Percentiles rank a stretch among this genome's conserved stretches.
These are phyloP conservation scores for Pogonognathellus flavescens DNA, from an alignment of 1,140 invertebrate species.

Conservation along the genomic window DNA sequence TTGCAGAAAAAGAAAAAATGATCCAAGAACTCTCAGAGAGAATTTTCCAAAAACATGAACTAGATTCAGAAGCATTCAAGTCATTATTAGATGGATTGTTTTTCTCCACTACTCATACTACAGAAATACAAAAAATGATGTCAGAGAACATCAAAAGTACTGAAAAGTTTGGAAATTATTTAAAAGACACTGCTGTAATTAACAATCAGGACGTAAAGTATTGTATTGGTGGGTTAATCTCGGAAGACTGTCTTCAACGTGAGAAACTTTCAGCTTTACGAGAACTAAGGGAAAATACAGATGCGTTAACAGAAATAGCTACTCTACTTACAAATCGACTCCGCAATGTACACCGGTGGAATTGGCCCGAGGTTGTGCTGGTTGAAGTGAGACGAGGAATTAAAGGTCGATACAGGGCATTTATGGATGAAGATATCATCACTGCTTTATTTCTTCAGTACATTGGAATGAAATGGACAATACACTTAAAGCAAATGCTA, in stretches of 20 bases:
- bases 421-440: constrained; percentile 59
- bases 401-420: constrained; percentile 44
- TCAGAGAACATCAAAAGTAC: neutral
- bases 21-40: constrained; percentile 41
- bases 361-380: constrained; percentile 38
- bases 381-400: constrained; percentile 55
- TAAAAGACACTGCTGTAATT: neutral
- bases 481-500: constrained; percentile 18
- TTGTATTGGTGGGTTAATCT: constrained; percentile 51
- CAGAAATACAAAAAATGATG: neutral
- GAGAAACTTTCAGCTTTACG: constrained; percentile 51
- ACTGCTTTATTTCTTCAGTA: constrained; percentile 58
- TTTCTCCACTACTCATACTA: neutral
- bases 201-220: neutral
- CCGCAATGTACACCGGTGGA: constrained; percentile 45
- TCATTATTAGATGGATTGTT: neutral
- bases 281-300: constrained; percentile 54
- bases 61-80: constrained; percentile 39
- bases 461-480: constrained; percentile 54
- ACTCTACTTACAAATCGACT: constrained; percentile 54
- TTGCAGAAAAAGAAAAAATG: constrained; percentile 45
- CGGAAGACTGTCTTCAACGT: constrained; percentile 43
- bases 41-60: constrained; percentile 40
- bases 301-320: constrained; percentile 53
- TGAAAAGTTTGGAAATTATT: neutral